These are phyloP conservation scores for Synodontis membranacea DNA, from an alignment of 2,113 vertebrate species.

Conservation along the genomic window DNA sequence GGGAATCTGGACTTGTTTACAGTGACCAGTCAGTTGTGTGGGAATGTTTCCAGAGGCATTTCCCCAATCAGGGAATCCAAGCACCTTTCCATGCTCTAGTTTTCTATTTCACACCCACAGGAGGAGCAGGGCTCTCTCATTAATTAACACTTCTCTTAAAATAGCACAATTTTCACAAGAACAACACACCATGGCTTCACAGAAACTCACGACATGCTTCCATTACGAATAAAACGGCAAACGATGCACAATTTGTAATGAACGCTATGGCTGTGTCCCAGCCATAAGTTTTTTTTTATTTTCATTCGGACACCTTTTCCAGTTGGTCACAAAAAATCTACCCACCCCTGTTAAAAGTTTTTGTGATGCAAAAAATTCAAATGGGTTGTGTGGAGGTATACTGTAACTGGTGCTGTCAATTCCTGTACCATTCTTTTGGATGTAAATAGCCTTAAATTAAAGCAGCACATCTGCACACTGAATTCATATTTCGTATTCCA, in stretches of 20 bases:
- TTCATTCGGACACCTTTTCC: background rate
- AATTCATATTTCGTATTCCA: too few species aligned
- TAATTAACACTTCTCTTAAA: conserved; percentile 72
- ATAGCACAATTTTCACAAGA: conserved; percentile 57
- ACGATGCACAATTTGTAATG: background rate
- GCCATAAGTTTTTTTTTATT: too few species aligned
- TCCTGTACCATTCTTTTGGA: too few species aligned
- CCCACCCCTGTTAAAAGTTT: background rate
- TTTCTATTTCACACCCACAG: conserved; percentile 15
- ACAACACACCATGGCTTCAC: background rate
- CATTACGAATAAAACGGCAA: background rate
- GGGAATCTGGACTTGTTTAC: background rate
- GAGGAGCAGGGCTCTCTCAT: conserved; percentile 55
- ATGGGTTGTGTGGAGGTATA: background rate
- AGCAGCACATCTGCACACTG: too few species aligned
- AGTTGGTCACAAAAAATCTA: background rate
- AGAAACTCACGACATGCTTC: background rate
- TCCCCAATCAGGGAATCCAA: conserved; percentile 32
- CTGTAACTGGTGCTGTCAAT: too few species aligned
- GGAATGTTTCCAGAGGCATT: background rate
- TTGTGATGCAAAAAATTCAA: background rate
- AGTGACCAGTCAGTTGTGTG: background rate
- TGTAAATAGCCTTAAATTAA: too few species aligned
- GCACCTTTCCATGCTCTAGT: conserved; percentile 10
- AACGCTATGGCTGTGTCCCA: background rate